Evolutionary conservation across 2,113 vertebrate genomes (phyloP).

Genomic region (Cyprichromis sp.): DNA sequence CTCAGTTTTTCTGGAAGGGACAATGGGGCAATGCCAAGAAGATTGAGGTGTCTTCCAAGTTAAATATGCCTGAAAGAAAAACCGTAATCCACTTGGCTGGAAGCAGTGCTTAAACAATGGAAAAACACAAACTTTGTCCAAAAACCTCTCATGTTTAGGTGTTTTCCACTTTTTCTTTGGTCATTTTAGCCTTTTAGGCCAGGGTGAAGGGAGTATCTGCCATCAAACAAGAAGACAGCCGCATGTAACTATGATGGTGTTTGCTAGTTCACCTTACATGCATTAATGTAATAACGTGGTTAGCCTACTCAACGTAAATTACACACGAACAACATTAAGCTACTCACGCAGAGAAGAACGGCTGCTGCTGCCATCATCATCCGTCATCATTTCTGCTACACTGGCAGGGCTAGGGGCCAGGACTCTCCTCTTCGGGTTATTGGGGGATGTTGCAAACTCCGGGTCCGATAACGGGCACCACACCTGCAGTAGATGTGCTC

Average conservation of each 20-base stretch:
- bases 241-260: fast-evolving
- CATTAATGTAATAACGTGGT: no score
- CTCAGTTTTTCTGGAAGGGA: not conserved
- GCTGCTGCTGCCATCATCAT: no score
- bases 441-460: fast-evolving
- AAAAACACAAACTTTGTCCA: not conserved
- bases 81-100: not conserved
- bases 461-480: no score
- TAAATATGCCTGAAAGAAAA: not conserved
- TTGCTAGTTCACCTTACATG: not conserved
- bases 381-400: no score
- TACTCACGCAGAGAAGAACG: fast-evolving
- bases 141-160: not conserved
- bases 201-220: not conserved
- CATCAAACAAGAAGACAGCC: not conserved
- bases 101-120: not conserved
- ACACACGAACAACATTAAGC: not conserved
- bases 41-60: not conserved
- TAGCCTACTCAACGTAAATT: no score
- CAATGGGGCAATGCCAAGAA: not conserved
- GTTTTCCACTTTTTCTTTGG: not conserved
- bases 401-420: no score
- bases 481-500: fast-evolving
- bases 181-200: not conserved
- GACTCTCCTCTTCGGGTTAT: fast-evolving